Percentiles rank a stretch among this genome's conserved stretches.
phyloP scores from a whole-genome alignment of 1,140 invertebrate genomes.

The Amyelois transitella region DNA sequence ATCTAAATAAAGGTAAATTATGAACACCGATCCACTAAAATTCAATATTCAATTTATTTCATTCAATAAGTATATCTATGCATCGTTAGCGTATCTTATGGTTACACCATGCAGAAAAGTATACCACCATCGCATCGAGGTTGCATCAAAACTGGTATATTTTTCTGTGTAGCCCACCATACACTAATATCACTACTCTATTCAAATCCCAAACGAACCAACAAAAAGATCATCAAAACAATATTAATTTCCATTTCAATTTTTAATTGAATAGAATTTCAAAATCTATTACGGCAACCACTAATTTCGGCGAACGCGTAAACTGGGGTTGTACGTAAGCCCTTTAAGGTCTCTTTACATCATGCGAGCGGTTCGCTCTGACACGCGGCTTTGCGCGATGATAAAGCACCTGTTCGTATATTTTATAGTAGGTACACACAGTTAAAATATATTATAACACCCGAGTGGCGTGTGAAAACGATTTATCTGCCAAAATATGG shows the following conservation, averaged over 20 bases:
- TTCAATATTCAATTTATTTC: too few species aligned
- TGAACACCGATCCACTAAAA: too few species aligned
- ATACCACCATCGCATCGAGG: too few species aligned
- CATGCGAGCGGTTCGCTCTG: constrained; percentile 43
- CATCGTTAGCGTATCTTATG: too few species aligned
- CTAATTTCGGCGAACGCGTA: constrained; percentile 38
- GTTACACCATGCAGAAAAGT: too few species aligned
- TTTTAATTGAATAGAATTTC: constrained; percentile 4
- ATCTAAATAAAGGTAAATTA: too few species aligned
- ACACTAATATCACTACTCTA: too few species aligned
- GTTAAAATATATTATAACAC: constrained; percentile 47
- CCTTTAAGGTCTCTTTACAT: constrained; percentile 56
- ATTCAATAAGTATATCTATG: too few species aligned
- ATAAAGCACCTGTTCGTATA: constrained; percentile 65
- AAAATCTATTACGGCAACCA: constrained; percentile 31
- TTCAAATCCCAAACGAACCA: too few species aligned
- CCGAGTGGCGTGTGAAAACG: neutral
- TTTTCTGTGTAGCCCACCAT: too few species aligned
- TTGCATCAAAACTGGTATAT: too few species aligned
- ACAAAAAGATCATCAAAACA: too few species aligned
- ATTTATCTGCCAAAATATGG: constrained; percentile 1
- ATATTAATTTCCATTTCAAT: neutral
- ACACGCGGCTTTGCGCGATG: constrained; percentile 62
- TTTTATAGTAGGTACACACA: constrained; percentile 56
- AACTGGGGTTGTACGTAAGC: constrained; percentile 40